Base-by-base conservation (phyloP, 2,888 invertebrate genomes). In the Graphium colonna region DNA sequence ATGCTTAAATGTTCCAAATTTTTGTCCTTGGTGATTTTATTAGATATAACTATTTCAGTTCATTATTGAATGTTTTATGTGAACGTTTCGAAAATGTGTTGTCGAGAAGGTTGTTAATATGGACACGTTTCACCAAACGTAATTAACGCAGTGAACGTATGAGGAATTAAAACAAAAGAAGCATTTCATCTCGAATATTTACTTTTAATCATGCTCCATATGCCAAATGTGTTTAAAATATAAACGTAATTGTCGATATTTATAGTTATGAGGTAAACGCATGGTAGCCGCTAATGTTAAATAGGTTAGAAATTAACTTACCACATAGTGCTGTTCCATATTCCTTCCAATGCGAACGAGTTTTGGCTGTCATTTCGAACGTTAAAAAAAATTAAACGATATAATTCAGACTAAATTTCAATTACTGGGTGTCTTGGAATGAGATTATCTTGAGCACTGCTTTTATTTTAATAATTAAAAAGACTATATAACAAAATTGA, bases 281-380 rank as follows among this genome's bases (percentile, higher is more conserved):
- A 81, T 79, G 79, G 73, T 59, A 59, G 63, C 63, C 63, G 55
- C 62, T 59, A 57, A 69, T 63, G 41, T 45, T 64, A 61, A 63
- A 78, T 81, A 87, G 84, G 86, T 85, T 86, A 87, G 79, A 77
- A 80, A 60, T 64, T 48, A 64, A 88, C 89, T 90, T 71, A 90
- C 90, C 90, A 82, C 88, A 90, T 66, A 90, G 77, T 70, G 90
- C 90, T 74, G 87, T 88, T 80, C 84, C 88, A 81, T 90, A 90
- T 86, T 90, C 90, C 82, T 90, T 90, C 90, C 88, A 90, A 82
- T 90, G 90, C 74, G 89, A 88, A 77, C 86, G 86, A 80, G 86
- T 81, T 82, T 84, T 88, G 73, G 86, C 82, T 76, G 89, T 86
- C 90, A 90, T 90, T 75, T 79, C 67, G 73, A 75, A 72, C 75